phyloP scores from a whole-genome alignment of 2,113 vertebrate species.

The Micromys minutus region DNA sequence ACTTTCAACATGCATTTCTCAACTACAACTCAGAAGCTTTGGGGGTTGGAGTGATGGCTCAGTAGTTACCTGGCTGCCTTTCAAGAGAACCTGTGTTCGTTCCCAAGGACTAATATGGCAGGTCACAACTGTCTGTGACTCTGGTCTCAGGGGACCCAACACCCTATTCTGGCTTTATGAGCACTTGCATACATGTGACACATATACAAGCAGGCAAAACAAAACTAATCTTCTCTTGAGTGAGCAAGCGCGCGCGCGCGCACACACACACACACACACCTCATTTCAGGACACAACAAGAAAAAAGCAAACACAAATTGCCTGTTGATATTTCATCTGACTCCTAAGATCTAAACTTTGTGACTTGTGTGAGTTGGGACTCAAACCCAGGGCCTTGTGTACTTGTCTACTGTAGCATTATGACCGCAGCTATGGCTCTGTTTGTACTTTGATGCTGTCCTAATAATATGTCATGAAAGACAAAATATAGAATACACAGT shows the following conservation, averaged over 20 bases:
- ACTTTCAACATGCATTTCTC: neutral
- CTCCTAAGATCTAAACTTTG: neutral
- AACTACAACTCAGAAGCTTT: neutral
- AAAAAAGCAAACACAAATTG: constrained; percentile 38
- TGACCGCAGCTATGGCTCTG: neutral
- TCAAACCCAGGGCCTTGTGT: too few relatives aligned
- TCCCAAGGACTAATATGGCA: neutral
- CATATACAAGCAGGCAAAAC: neutral
- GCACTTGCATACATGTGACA: neutral
- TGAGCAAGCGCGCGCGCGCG: neutral
- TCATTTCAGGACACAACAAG: neutral
- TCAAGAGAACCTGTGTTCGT: neutral
- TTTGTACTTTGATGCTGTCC: neutral
- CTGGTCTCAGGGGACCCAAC: neutral
- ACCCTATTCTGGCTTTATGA: neutral
- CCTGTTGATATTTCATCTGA: neutral
- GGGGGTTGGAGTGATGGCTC: neutral
- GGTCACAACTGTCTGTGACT: neutral
- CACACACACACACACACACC: neutral
- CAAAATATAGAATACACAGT: neutral
- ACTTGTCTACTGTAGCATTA: neutral
- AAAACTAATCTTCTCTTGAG: too few relatives aligned
- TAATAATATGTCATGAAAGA: neutral
- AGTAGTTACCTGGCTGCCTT: neutral
- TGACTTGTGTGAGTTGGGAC: neutral